Percentiles rank a stretch among this genome's conserved stretches.
Conservation (phyloP, 1,140 invertebrate species). For the Drosophila kepulauana region DNA sequence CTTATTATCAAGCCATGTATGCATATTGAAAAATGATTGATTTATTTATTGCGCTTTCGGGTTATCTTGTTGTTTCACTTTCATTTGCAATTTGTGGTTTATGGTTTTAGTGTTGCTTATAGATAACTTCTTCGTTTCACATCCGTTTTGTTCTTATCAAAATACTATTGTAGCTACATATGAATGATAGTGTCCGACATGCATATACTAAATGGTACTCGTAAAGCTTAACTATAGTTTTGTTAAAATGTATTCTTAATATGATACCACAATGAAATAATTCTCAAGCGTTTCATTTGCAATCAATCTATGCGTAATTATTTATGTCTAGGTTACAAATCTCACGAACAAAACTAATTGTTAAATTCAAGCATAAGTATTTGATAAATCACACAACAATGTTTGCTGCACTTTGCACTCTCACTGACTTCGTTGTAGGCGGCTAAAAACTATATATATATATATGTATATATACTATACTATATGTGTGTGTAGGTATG, state of each 20-base stretch:
- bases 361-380: conserved; percentile 73
- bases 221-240: conserved; percentile 49
- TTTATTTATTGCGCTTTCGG: conserved; percentile 62
- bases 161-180: conserved; percentile 57
- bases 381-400: conserved; percentile 77
- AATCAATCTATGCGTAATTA: conserved; percentile 62
- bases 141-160: conserved; percentile 68
- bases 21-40: conserved; percentile 60
- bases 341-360: conserved; percentile 56
- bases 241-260: conserved; percentile 59
- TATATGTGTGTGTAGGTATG: no score
- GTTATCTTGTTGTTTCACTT: conserved; percentile 24
- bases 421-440: conserved; percentile 73
- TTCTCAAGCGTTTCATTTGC: conserved; percentile 63
- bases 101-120: conserved; percentile 33
- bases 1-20: no score
- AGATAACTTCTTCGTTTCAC: conserved; percentile 6
- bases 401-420: conserved; percentile 48
- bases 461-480: conserved; percentile 13
- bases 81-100: conserved; percentile 26
- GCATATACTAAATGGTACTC: conserved; percentile 4
- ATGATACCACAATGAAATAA: conserved; percentile 65
- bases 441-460: conserved; percentile 60
- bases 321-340: conserved; percentile 35
- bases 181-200: conserved; percentile 46